These are phyloP conservation scores for Drosophila sordidapex DNA, from an alignment of 2,888 invertebrate genomes.

Conservation along the genomic window DNA sequence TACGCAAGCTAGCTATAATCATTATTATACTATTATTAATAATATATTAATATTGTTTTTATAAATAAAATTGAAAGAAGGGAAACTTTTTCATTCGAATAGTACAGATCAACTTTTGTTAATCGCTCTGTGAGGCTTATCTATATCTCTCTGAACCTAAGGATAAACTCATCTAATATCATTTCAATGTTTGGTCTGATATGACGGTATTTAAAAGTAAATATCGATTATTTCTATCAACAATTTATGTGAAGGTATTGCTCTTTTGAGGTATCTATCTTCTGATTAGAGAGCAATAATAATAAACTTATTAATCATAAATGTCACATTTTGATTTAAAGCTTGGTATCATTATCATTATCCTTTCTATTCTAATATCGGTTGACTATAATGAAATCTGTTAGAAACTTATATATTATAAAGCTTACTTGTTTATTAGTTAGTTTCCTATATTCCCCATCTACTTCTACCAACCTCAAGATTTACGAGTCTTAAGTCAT, in stretches of 20 bases:
- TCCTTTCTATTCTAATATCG: not conserved
- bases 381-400: not conserved
- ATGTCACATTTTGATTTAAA: no score
- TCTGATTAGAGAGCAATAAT: not conserved
- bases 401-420: not conserved
- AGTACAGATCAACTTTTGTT: not conserved
- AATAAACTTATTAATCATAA: not conserved
- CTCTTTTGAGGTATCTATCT: accelerated
- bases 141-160: not conserved
- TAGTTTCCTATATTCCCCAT: not conserved
- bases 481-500: not conserved
- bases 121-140: not conserved
- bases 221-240: no score
- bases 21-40: not conserved
- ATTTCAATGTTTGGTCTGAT: not conserved
- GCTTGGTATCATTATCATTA: not conserved
- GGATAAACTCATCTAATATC: accelerated
- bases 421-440: not conserved
- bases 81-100: accelerated
- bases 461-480: not conserved
- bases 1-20: accelerated
- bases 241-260: accelerated
- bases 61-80: not conserved
- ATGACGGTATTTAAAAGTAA: not conserved
- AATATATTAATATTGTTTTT: not conserved